Percentiles rank a stretch among this genome's conserved stretches.
These are phyloP conservation scores for Elegia similella DNA, from an alignment of 2,888 invertebrate genomes.

Conservation along the genomic window DNA sequence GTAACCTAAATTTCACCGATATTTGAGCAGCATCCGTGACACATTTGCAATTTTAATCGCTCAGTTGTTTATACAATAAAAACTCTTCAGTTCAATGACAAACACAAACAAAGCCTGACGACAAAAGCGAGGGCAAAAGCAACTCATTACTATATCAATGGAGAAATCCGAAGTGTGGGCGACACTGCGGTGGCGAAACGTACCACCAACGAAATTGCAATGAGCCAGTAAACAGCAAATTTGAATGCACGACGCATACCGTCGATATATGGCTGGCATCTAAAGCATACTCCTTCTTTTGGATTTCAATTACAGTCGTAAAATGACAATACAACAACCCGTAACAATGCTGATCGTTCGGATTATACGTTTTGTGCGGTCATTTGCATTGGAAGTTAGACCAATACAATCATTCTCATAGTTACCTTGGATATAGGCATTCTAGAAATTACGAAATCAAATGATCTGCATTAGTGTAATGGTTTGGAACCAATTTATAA, in stretches of 20 bases:
- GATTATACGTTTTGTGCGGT: constrained; percentile 11
- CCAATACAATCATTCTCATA: not conserved
- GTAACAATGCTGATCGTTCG: constrained; percentile 8
- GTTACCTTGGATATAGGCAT: not conserved
- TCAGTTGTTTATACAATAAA: constrained; percentile 19
- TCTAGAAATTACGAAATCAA: constrained; percentile 6
- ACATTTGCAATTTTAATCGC: not conserved
- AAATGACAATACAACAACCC: constrained; percentile 11
- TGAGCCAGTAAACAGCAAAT: constrained; percentile 53
- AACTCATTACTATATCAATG: constrained; percentile 67
- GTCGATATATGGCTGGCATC: constrained; percentile 25
- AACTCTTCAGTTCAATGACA: constrained; percentile 64
- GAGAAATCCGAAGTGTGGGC: constrained; percentile 70
- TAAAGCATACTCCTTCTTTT: constrained; percentile 19
- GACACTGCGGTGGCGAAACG: constrained; percentile 56
- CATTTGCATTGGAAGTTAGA: constrained; percentile 5
- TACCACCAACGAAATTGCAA: constrained; percentile 46
- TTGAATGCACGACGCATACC: constrained; percentile 49
- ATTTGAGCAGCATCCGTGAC: not conserved
- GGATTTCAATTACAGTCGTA: constrained; percentile 18
- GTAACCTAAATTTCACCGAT: too few species aligned
- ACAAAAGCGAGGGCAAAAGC: constrained; percentile 51
- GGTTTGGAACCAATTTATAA: not conserved
- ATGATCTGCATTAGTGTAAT: not conserved
- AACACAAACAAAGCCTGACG: constrained; percentile 60